Evolutionary conservation across 2,888 invertebrate genomes (phyloP).

Genomic region (Anthophora plumipes): DNA sequence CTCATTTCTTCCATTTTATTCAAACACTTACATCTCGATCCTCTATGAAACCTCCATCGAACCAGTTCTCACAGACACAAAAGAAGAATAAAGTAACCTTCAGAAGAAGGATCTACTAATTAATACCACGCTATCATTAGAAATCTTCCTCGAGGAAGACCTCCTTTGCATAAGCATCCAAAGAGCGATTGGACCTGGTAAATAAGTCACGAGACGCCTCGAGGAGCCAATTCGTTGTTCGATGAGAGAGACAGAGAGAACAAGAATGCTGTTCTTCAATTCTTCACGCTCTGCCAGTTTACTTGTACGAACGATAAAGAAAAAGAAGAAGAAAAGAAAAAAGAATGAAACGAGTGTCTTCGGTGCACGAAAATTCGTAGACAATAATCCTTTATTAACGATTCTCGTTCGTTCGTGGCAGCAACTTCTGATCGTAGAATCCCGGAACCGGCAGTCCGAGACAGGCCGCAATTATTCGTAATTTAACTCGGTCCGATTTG

Average conservation of each 20-base stretch:
- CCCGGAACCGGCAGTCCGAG: conserved; percentile 2
- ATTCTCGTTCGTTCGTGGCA: conserved; percentile 7
- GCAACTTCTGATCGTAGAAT: conserved; percentile 44
- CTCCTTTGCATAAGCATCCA: not conserved
- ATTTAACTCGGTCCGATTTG: conserved; percentile 50
- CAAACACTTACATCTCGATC: too few species aligned
- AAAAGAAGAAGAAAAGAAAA: not conserved
- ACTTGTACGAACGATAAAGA: not conserved
- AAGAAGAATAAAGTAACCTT: not conserved
- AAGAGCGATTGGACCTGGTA: not conserved
- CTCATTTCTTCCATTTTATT: too few species aligned
- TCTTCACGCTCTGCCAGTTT: not conserved
- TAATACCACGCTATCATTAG: not conserved
- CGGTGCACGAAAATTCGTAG: conserved; percentile 6
- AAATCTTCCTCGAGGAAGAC: not conserved
- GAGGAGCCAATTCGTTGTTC: not conserved
- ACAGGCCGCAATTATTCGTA: conserved; percentile 48
- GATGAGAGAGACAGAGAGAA: too few species aligned
- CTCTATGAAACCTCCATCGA: too few species aligned
- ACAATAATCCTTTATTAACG: conserved; percentile 57
- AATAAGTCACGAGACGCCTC: not conserved
- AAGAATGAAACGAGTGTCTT: conserved; percentile 1
- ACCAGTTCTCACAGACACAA: not conserved
- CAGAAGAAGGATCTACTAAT: not conserved
- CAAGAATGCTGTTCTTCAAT: not conserved